phyloP scores from a whole-genome alignment of 2,797 vertebrate species.

The Halcyon leucocephala region DNA sequence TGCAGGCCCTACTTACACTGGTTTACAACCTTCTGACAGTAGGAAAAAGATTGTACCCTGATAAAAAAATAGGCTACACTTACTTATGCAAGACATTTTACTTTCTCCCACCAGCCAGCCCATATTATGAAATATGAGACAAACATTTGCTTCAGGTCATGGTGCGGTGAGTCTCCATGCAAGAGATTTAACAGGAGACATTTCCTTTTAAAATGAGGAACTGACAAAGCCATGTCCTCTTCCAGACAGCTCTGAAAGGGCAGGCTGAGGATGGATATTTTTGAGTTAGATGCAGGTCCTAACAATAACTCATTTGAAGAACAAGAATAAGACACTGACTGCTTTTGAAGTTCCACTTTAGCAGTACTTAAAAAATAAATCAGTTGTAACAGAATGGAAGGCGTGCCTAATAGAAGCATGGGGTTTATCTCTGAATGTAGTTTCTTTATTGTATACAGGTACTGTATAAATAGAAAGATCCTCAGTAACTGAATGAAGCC shows the following conservation, averaged over 20 bases:
- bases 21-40: not conserved
- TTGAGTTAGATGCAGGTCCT: not conserved
- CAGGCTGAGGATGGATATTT: not conserved
- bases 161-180: rapidly evolving
- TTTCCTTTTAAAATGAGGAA: not conserved
- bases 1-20: not conserved
- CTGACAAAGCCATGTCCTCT: not conserved
- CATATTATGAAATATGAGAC: not conserved
- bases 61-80: not conserved
- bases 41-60: not conserved
- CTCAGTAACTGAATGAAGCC: not conserved
- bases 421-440: not conserved
- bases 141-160: not conserved
- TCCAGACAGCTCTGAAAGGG: not conserved
- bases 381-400: not conserved
- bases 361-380: not conserved
- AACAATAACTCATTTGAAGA: not conserved
- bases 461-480: not conserved
- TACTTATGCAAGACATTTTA: not conserved
- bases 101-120: not conserved
- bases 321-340: not conserved
- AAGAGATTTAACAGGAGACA: not conserved
- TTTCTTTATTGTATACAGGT: not conserved
- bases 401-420: not conserved
- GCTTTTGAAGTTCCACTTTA: not conserved